Conservation (phyloP, 2,797 vertebrate genomes). For the Chaunax sp. region DNA sequence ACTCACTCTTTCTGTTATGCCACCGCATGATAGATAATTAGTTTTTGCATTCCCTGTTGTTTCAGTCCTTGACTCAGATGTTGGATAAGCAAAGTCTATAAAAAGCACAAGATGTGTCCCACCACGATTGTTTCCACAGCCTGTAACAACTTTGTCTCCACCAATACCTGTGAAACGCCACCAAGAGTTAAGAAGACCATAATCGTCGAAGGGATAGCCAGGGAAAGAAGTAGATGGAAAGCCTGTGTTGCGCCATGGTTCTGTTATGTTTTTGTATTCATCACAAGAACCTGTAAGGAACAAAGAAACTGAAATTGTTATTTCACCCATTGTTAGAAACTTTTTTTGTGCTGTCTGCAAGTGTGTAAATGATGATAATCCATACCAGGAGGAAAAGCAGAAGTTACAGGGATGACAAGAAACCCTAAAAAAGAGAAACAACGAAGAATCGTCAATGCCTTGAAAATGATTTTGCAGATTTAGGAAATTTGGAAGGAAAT, state of each 20-base stretch:
- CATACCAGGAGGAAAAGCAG: conserved; percentile 5
- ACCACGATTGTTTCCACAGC: rapidly evolving
- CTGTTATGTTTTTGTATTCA: conserved; percentile 36
- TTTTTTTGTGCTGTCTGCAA: neutral
- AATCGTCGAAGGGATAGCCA: conserved; percentile 19
- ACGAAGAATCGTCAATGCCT: neutral
- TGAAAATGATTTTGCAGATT: neutral
- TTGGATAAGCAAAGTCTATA: conserved; percentile 21
- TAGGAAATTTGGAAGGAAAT: no score
- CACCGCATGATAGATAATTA: rapidly evolving
- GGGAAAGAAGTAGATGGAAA: conserved; percentile 13
- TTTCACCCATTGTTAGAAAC: neutral
- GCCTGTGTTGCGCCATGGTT: conserved; percentile 59
- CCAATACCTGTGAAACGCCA: conserved; percentile 63
- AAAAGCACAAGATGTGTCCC: neutral
- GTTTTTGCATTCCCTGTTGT: neutral
- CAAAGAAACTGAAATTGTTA: neutral
- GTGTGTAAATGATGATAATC: neutral
- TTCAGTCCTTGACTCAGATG: neutral
- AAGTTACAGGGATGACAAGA: neutral
- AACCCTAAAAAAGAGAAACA: conserved; percentile 1
- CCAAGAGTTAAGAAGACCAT: neutral
- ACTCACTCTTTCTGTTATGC: neutral
- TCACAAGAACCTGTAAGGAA: conserved; percentile 16
- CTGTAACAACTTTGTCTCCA: conserved; percentile 35